A percentile compares a stretch with the other conserved stretches of the same genome.
phyloP scores from a whole-genome alignment of 1,140 invertebrate species.

The Probaryconus sp. region DNA sequence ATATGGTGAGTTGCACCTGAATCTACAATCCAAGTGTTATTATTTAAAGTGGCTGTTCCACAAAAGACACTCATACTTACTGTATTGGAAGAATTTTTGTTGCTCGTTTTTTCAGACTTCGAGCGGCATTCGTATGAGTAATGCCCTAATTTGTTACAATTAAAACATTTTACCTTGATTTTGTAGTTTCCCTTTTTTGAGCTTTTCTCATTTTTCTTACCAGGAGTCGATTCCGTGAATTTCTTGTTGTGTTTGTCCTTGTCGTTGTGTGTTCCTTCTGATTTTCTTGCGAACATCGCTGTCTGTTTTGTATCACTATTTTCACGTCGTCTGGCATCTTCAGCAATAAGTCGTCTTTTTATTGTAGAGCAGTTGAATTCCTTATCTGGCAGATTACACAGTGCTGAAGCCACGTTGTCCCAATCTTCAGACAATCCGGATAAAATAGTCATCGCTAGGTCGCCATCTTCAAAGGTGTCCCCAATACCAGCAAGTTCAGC shows the following conservation, averaged over 20 bases:
- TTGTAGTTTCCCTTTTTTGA: background rate
- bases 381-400: conserved; percentile 21
- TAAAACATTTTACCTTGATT: conserved; percentile 6
- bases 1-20: conserved; percentile 38
- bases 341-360: conserved; percentile 20
- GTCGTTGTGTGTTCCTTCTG: conserved; percentile 3
- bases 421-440: conserved; percentile 25
- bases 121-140: conserved; percentile 4
- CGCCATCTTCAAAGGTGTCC: conserved; percentile 16
- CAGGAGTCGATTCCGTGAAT: no score
- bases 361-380: conserved; percentile 22
- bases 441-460: conserved; percentile 24
- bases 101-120: background rate
- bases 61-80: conserved; percentile 21
- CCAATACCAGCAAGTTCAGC: conserved; percentile 5
- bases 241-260: background rate
- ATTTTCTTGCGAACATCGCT: background rate
- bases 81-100: background rate
- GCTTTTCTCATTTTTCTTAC: background rate
- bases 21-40: conserved; percentile 20
- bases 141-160: conserved; percentile 11
- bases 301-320: background rate
- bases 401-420: conserved; percentile 10
- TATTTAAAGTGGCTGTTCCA: background rate
- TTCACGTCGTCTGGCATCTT: conserved; percentile 15